Conservation (phyloP, 1,140 invertebrate genomes). For the Bursaphelenchus mucronatus region DNA sequence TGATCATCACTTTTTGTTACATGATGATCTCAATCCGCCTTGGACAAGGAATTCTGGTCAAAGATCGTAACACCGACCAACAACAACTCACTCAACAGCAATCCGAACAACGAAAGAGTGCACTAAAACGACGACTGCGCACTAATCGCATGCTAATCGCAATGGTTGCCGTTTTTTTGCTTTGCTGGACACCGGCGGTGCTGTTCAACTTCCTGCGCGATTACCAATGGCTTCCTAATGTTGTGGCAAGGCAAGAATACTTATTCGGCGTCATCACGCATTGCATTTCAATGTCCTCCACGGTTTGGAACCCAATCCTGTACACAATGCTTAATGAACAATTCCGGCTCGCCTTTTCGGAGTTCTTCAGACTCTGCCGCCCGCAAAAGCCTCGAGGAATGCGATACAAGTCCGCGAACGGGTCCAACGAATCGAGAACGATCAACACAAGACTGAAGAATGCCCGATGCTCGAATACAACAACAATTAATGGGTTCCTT, state of each 20-base stretch:
- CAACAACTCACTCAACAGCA: constrained; percentile 19
- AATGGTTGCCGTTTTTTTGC: constrained; percentile 42
- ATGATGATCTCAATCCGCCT: constrained; percentile 53
- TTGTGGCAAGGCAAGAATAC: constrained; percentile 54
- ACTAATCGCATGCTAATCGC: constrained; percentile 47
- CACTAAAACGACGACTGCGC: constrained; percentile 47
- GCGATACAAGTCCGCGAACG: not conserved
- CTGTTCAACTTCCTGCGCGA: constrained; percentile 65
- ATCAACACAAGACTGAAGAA: too few species aligned
- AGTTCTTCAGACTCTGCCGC: constrained; percentile 15
- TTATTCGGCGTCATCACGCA: constrained; percentile 65
- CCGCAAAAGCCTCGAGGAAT: not conserved
- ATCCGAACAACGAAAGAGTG: constrained; percentile 36
- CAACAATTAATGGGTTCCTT: not conserved
- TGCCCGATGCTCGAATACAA: too few species aligned
- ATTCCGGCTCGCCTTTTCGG: constrained; percentile 49
- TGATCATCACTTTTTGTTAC: constrained; percentile 55
- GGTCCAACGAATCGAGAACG: too few species aligned
- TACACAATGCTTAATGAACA: constrained; percentile 65
- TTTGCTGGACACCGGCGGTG: constrained; percentile 60
- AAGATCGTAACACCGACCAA: constrained; percentile 19
- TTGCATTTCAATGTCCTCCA: constrained; percentile 65
- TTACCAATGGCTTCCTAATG: constrained; percentile 61
- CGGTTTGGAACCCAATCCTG: constrained; percentile 57
- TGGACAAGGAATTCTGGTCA: constrained; percentile 41